phyloP scores from a whole-genome alignment of 2,797 vertebrate species.

The Mastacembelus armatus region DNA sequence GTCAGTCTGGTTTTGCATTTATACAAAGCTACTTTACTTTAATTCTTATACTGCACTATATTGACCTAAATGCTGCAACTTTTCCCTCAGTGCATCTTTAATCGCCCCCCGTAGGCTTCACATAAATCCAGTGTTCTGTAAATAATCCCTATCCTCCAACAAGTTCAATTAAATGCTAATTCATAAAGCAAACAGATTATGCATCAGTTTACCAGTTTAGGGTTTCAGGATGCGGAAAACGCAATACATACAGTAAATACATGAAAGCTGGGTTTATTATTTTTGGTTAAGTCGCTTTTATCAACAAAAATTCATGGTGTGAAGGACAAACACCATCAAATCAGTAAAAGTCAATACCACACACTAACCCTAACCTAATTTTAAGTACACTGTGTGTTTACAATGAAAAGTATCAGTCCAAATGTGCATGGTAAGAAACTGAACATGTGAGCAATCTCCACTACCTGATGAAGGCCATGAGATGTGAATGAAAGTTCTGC shows the following conservation, averaged over 20 bases:
- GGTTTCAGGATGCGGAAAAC: not conserved
- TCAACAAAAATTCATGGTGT: not conserved
- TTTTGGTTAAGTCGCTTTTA: conserved; percentile 7
- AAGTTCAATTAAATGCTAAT: conserved; percentile 37
- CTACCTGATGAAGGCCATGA: not conserved
- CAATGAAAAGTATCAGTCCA: not conserved
- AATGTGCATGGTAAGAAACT: too few relatives aligned
- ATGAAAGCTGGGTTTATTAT: not conserved
- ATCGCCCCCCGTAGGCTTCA: conserved; percentile 14
- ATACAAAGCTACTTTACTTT: not conserved
- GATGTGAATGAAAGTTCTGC: not conserved
- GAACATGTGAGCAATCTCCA: conserved; percentile 1
- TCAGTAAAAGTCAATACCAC: not conserved
- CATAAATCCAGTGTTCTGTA: conserved; percentile 13
- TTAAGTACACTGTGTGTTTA: not conserved
- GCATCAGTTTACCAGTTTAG: conserved; percentile 6
- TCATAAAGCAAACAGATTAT: conserved; percentile 22
- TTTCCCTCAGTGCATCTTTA: conserved; percentile 6
- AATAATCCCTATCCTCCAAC: conserved; percentile 30
- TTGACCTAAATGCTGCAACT: not conserved
- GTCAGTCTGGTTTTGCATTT: not conserved
- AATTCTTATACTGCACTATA: not conserved
- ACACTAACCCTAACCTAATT: not conserved
- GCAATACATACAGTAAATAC: conserved; percentile 13
- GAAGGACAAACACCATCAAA: conserved; percentile 15